Evolutionary conservation across 2,797 vertebrate genomes (phyloP).

Genomic region (Rhabdophis nuchalis): DNA sequence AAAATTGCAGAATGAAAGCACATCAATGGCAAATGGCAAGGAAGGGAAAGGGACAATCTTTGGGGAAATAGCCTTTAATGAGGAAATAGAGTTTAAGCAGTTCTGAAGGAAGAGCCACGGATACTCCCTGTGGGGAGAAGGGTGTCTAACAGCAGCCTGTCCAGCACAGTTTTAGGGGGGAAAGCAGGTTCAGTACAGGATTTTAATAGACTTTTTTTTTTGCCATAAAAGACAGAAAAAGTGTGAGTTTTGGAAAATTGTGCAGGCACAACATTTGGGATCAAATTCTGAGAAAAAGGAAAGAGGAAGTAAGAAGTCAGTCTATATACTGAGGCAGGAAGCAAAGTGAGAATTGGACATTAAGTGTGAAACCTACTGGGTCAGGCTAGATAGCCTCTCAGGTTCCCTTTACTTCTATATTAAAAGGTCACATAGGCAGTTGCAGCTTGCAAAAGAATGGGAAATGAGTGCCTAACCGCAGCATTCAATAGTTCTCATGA

Average conservation of each 20-base stretch:
- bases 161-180: neutral
- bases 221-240: neutral
- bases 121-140: neutral
- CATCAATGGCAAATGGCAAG: neutral
- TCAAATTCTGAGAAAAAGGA: neutral
- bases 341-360: too few species aligned
- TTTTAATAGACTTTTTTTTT: neutral
- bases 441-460: too few species aligned
- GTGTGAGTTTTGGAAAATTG: neutral
- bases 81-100: neutral
- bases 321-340: too few species aligned
- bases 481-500: too few species aligned
- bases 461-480: too few species aligned
- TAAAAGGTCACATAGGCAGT: too few species aligned
- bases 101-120: neutral
- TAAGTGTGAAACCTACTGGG: too few species aligned
- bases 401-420: too few species aligned
- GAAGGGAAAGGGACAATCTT: neutral
- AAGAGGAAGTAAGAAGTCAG: neutral
- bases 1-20: neutral
- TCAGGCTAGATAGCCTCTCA: too few species aligned
- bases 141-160: neutral
- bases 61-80: neutral
- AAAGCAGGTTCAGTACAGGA: neutral
- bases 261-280: neutral